phyloP scores from a whole-genome alignment of 2,113 vertebrate species.

The Cebus imitator region DNA sequence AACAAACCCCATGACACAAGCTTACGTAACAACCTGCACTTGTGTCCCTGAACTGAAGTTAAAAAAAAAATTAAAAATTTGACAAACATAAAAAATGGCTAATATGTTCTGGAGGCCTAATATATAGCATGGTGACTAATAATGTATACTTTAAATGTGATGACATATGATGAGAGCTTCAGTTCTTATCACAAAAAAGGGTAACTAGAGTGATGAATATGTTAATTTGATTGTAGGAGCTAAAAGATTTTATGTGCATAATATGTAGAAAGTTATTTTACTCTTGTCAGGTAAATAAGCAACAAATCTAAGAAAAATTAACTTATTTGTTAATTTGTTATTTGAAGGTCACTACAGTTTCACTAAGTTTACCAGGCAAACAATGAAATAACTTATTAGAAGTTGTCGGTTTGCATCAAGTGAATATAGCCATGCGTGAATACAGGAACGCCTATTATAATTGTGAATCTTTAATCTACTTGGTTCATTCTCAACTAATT shows the following conservation, averaged over 20 bases:
- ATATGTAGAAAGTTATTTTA: neutral
- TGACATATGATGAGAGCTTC: neutral
- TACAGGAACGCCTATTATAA: neutral
- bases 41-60: too few relatives aligned
- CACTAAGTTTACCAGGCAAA: neutral
- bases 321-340: neutral
- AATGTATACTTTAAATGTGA: neutral
- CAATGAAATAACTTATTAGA: neutral
- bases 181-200: neutral
- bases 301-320: neutral
- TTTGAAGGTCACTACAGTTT: neutral
- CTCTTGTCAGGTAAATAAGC: neutral
- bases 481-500: neutral
- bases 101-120: neutral
- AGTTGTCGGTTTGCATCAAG: neutral
- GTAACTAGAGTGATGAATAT: neutral
- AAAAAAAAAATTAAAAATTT: too few relatives aligned
- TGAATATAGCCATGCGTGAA: neutral
- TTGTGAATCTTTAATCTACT: neutral
- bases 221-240: neutral
- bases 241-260: neutral
- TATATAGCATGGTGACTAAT: neutral
- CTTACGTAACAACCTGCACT: too few relatives aligned
- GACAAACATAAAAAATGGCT: too few relatives aligned
- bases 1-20: too few relatives aligned